phyloP scores from a whole-genome alignment of 2,888 invertebrate genomes.

The Drosophila buzzatii region DNA sequence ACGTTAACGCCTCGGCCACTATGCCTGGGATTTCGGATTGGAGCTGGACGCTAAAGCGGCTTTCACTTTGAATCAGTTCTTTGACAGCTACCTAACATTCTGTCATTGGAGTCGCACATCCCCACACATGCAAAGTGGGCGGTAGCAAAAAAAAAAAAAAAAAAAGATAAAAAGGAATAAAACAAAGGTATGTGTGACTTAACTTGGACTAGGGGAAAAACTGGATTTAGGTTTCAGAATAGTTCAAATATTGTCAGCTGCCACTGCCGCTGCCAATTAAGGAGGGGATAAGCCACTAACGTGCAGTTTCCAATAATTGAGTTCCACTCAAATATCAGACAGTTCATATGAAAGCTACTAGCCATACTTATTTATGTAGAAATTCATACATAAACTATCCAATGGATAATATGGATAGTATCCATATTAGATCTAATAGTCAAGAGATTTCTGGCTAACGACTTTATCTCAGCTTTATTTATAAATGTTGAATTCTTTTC shows the following conservation, averaged over 20 bases:
- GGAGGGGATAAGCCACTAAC: constrained; percentile 1
- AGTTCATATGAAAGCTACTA: neutral
- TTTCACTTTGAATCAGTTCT: constrained; percentile 28
- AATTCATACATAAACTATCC: neutral
- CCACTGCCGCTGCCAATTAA: constrained; percentile 1
- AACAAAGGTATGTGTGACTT: constrained; percentile 2
- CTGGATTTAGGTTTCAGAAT: constrained; percentile 4
- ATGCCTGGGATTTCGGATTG: constrained; percentile 12
- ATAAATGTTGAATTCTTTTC: too few species aligned
- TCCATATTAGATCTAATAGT: neutral
- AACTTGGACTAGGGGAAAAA: neutral
- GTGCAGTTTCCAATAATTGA: neutral
- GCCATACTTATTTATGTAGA: neutral
- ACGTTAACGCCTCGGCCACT: constrained; percentile 16
- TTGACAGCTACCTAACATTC: constrained; percentile 25
- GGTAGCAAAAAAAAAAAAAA: neutral
- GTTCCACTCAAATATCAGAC: neutral
- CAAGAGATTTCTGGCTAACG: neutral
- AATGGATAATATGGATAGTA: too few species aligned
- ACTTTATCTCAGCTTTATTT: neutral
- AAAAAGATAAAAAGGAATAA: neutral
- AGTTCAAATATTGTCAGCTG: constrained; percentile 5
- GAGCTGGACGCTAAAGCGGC: constrained; percentile 12
- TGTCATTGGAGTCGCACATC: neutral
- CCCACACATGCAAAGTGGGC: constrained; percentile 1